Evolutionary conservation across 2,888 invertebrate genomes (phyloP).

Genomic region (Sturmia bella): DNA sequence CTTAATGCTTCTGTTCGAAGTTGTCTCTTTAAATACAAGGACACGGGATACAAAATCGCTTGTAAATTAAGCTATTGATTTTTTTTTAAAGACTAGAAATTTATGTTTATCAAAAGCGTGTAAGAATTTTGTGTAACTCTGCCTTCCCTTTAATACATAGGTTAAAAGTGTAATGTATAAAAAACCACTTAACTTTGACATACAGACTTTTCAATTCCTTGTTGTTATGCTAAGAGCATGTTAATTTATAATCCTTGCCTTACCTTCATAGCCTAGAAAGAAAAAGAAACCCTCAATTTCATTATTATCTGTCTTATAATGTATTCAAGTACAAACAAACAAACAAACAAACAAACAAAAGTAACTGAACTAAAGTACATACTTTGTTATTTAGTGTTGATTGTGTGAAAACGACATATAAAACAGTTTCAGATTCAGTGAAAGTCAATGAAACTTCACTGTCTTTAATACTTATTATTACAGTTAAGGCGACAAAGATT

Average conservation of each 20-base stretch:
- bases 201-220: constrained; percentile 49
- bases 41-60: too few species aligned
- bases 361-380: constrained; percentile 38
- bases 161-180: constrained; percentile 13
- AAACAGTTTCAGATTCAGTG: constrained; percentile 30
- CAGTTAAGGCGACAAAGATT: constrained; percentile 7
- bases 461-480: constrained; percentile 8
- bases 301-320: constrained; percentile 44
- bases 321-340: constrained; percentile 18
- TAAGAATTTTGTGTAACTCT: constrained; percentile 19
- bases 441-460: constrained; percentile 45
- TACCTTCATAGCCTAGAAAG: constrained; percentile 24
- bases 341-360: constrained; percentile 23
- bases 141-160: constrained; percentile 3
- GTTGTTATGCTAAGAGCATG: constrained; percentile 5
- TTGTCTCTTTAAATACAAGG: too few species aligned
- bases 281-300: constrained; percentile 45
- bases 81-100: too few species aligned
- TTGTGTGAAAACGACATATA: constrained; percentile 33
- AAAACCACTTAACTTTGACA: constrained; percentile 53
- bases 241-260: constrained; percentile 8
- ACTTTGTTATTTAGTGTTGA: constrained; percentile 43
- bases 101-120: too few species aligned
- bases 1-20: too few species aligned
- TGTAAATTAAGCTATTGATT: too few species aligned